These are phyloP conservation scores for Silurus asotus DNA, from an alignment of 2,113 vertebrate genomes.

Conservation along the genomic window DNA sequence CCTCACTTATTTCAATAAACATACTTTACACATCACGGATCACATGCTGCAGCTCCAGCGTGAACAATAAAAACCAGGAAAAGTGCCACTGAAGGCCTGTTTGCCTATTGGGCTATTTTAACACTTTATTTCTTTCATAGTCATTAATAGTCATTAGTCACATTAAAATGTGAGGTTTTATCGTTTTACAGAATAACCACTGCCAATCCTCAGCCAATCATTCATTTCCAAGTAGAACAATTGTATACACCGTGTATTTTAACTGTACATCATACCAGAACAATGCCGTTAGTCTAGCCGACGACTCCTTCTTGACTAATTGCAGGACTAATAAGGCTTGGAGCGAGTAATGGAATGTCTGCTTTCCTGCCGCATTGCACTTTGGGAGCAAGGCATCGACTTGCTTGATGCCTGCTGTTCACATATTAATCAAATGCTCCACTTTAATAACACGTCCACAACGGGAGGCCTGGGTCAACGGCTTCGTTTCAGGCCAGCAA, in stretches of 20 bases:
- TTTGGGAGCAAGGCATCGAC: slow-evolving; percentile 1
- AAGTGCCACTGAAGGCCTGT: neutral
- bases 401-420: slow-evolving; percentile 40
- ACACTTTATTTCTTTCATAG: slow-evolving; percentile 5
- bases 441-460: slow-evolving; percentile 20
- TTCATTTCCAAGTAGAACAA: neutral
- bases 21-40: slow-evolving; percentile 44
- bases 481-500: slow-evolving; percentile 25
- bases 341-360: slow-evolving; percentile 11
- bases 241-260: neutral
- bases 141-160: too few relatives aligned
- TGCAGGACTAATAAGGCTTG: neutral
- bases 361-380: slow-evolving; percentile 18
- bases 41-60: slow-evolving; percentile 6
- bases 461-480: slow-evolving; percentile 4
- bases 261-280: neutral
- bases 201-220: neutral
- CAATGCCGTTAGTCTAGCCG: neutral
- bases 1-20: slow-evolving; percentile 37
- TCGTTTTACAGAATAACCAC: neutral
- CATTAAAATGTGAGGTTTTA: neutral
- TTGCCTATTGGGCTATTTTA: slow-evolving; percentile 12
- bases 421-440: slow-evolving; percentile 44
- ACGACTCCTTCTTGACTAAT: slow-evolving; percentile 3
- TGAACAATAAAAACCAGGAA: neutral